phyloP scores from a whole-genome alignment of 2,888 invertebrate genomes.

The Agrochola macilenta region DNA sequence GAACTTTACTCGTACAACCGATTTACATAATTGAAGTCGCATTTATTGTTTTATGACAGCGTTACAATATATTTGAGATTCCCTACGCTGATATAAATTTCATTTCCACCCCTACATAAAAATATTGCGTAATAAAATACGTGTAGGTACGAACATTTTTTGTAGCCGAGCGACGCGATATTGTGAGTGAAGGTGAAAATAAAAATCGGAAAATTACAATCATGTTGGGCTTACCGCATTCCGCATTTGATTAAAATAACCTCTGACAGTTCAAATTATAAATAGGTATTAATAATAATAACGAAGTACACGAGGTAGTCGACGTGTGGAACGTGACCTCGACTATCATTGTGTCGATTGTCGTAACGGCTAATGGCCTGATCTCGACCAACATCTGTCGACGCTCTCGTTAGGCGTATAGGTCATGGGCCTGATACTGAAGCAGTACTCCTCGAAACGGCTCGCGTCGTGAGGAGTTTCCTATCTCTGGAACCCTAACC shows the following conservation, averaged over 20 bases:
- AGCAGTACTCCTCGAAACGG: no score
- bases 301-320: no score
- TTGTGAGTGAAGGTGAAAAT: constrained; percentile 41
- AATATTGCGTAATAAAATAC: constrained; percentile 55
- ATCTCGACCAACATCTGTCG: no score
- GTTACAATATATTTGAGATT: constrained; percentile 59
- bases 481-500: no score
- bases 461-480: no score
- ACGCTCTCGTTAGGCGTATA: no score
- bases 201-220: constrained; percentile 43
- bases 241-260: neutral
- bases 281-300: no score
- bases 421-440: no score
- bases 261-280: neutral
- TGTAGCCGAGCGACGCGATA: constrained; percentile 22
- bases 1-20: constrained; percentile 59
- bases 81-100: constrained; percentile 58
- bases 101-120: constrained; percentile 54
- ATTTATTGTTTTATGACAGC: constrained; percentile 66
- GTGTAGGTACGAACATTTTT: constrained; percentile 20
- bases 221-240: constrained; percentile 7
- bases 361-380: no score
- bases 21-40: constrained; percentile 68
- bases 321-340: no score
- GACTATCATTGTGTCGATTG: no score